Evolutionary conservation across 2,113 vertebrate species (phyloP), one percentile per base, ranked within the genome.

Genomic region (Hepsetus odoe): DNA sequence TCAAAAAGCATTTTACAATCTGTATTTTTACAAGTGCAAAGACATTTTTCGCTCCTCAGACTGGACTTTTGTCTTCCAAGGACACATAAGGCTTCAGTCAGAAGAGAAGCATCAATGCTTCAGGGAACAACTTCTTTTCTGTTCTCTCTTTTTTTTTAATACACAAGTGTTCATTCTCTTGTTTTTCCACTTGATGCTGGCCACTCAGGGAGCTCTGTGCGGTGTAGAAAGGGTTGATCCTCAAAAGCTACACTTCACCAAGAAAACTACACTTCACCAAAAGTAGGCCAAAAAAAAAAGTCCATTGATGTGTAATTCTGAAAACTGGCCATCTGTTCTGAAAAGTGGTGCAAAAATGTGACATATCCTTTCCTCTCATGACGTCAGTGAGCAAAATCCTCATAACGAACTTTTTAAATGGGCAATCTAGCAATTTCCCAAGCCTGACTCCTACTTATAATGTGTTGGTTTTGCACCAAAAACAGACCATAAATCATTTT

Each of bases 71-170:
- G 46, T 49, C 35, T 30, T 28, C 26, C 20, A 44, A 30, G n/a
- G 28, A 49, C 68, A 51, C 49, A 22, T 49, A 49, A 61, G 67
- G 18, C 51, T 44, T 68, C 33, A 68, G 61, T 20, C 49, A 22
- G 55, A 78, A 8, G 44, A 74, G 18, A 74, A 74, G 30, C n/a
- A 38, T 55, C 42, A 35, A 64, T 62, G 44, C 30, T 67, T 66
- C 38, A 46, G 55, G 58, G 51, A 24, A 68, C 62, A 46, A 59
- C 11, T 24, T 38, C 46, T 55, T 28, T 62, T n/a, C 40, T 79
- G 22, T 61, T 69, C 74, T 42, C 8, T 24, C 26, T 10, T 5
- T 72, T 66, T 53, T 55, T 51, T 35, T 55, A 35, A 56, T 67
- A 42, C 40, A 32, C 16, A 71, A 44, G 40, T 42, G 40, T 74